Conservation (phyloP, 2,888 invertebrate species). For the Melanostoma scalare region DNA sequence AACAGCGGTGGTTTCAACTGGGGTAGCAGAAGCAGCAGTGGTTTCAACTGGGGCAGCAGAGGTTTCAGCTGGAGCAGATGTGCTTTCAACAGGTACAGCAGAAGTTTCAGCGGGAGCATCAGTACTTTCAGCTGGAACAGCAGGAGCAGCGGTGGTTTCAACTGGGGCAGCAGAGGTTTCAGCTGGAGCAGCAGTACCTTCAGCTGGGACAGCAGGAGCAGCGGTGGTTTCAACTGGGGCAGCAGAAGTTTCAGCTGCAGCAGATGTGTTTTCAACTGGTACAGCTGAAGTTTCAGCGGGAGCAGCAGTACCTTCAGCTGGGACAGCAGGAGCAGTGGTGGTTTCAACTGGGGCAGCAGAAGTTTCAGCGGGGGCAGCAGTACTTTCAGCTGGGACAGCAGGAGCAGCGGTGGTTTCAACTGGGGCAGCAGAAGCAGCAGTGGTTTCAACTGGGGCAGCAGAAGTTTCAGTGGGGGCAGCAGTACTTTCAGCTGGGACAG, state of each 20-base stretch:
- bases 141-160: too few species aligned
- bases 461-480: too few species aligned
- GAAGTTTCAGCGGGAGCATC: background rate
- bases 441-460: background rate
- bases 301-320: constrained; percentile 1
- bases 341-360: constrained; percentile 27
- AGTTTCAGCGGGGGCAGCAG: background rate
- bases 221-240: background rate
- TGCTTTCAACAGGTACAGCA: too few species aligned
- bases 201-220: constrained; percentile 3
- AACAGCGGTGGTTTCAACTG: too few species aligned
- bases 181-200: background rate
- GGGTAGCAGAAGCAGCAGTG: too few species aligned
- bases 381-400: background rate
- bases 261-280: constrained; percentile 19
- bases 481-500: too few species aligned
- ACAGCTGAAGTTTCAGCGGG: constrained; percentile 11
- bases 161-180: background rate
- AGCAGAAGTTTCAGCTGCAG: constrained; percentile 27
- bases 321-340: background rate
- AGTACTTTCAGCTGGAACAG: background rate
- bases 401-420: background rate
- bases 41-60: too few species aligned
- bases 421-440: background rate
- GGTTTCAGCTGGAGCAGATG: constrained; percentile 6